These are phyloP conservation scores for Malachius bipustulatus DNA, from an alignment of 2,888 invertebrate genomes.

Conservation along the genomic window DNA sequence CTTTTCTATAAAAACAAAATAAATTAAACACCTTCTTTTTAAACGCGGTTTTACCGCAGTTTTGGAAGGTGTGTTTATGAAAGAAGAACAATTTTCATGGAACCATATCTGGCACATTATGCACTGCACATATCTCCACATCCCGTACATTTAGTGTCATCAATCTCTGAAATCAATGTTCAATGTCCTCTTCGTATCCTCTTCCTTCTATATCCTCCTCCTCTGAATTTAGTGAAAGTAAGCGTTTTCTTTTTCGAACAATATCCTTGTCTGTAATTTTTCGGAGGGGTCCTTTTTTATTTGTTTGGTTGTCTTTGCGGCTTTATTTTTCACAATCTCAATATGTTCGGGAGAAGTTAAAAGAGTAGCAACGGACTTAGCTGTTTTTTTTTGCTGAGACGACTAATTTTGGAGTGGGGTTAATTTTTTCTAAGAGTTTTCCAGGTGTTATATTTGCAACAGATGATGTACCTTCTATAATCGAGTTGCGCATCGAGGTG, in stretches of 20 bases:
- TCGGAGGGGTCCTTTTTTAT: not conserved
- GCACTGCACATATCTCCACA: conserved; percentile 14
- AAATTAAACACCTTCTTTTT: not conserved
- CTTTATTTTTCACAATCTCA: conserved; percentile 3
- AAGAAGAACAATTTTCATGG: conserved; percentile 3
- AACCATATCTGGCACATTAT: conserved; percentile 1
- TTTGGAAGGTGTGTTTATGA: conserved; percentile 1
- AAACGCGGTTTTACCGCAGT: conserved; percentile 2
- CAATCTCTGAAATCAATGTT: conserved; percentile 7
- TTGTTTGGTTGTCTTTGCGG: conserved; percentile 1
- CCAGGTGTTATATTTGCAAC: conserved; percentile 11
- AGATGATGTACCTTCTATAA: conserved; percentile 9
- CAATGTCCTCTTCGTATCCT: conserved; percentile 12
- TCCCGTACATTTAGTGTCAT: conserved; percentile 13
- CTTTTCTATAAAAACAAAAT: not conserved
- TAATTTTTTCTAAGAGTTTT: conserved; percentile 10
- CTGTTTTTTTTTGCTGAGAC: conserved; percentile 1
- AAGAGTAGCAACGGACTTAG: conserved; percentile 12
- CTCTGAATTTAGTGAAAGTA: not conserved
- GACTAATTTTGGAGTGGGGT: conserved; percentile 8
- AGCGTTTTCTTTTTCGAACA: conserved; percentile 2
- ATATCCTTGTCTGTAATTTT: conserved; percentile 1
- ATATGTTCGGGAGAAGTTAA: conserved; percentile 13
- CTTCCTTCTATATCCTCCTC: conserved; percentile 4
- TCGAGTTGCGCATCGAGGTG: conserved; percentile 1